phyloP scores from a whole-genome alignment of 2,797 vertebrate genomes.

The Pyrocephalus nanus region DNA sequence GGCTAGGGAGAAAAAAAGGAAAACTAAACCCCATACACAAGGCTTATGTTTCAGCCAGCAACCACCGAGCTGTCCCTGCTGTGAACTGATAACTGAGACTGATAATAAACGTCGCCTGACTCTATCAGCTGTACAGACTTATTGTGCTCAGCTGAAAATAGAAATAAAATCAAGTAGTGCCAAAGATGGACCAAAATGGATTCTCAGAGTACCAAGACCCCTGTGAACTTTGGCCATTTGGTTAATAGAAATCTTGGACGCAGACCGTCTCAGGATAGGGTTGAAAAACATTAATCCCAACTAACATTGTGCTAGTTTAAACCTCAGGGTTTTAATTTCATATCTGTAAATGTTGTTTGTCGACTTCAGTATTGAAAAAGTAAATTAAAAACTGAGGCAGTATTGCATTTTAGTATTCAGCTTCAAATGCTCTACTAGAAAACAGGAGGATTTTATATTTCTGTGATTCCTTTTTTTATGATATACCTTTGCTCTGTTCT shows the following conservation, averaged over 20 bases:
- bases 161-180: conserved; percentile 59
- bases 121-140: conserved; percentile 33
- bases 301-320: not conserved
- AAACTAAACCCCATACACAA: not conserved
- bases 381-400: not conserved
- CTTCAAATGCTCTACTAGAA: not conserved
- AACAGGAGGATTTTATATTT: not conserved
- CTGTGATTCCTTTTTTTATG: not conserved
- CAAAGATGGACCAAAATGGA: conserved; percentile 13
- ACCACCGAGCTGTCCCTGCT: conserved; percentile 44
- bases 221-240: not conserved
- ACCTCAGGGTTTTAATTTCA: not conserved
- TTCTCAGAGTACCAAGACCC: not conserved
- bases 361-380: not conserved
- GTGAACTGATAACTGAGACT: conserved; percentile 59
- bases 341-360: not conserved
- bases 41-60: conserved; percentile 63
- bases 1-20: not conserved
- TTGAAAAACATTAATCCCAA: not conserved
- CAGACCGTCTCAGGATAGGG: not conserved
- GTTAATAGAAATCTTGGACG: conserved; percentile 16
- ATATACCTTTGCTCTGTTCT: not conserved
- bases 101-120: conserved; percentile 66
- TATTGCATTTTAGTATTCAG: not conserved
- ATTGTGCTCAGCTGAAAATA: conserved; percentile 45